These are phyloP conservation scores for Macrotus californicus DNA, from an alignment of 2,113 vertebrate genomes.

Conservation along the genomic window DNA sequence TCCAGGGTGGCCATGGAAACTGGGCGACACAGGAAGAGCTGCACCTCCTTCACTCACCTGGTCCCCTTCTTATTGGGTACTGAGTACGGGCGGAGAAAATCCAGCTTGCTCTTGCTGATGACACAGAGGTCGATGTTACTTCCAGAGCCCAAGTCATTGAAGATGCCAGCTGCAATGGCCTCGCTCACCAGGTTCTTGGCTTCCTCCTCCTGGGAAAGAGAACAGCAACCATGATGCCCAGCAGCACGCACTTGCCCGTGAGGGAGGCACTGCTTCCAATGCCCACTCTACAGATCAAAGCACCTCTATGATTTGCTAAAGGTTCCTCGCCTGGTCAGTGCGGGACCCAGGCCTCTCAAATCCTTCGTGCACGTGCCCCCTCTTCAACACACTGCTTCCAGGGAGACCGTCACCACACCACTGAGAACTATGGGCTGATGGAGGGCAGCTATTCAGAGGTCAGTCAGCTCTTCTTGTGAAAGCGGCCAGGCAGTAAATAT, in stretches of 20 bases:
- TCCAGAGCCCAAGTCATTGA: constrained; percentile 95
- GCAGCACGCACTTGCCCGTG: accelerated
- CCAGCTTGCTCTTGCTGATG: constrained; percentile 92
- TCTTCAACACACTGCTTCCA: neutral
- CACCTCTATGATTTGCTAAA: neutral
- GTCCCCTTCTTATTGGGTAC: constrained; percentile 94
- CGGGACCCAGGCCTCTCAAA: neutral
- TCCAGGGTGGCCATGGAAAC: neutral
- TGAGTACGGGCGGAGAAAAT: constrained; percentile 91
- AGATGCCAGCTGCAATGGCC: constrained; percentile 95
- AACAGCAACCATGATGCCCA: neutral
- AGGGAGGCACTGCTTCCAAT: neutral
- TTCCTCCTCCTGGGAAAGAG: constrained; percentile 86
- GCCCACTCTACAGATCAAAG: neutral
- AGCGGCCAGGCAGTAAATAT: neutral
- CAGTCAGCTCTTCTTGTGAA: neutral
- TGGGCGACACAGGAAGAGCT: neutral
- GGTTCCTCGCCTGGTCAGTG: neutral
- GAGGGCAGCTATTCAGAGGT: neutral
- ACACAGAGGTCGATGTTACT: constrained; percentile 97
- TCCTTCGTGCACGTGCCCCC: neutral
- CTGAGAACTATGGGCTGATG: neutral
- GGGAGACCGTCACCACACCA: neutral
- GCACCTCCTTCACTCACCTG: constrained; percentile 78
- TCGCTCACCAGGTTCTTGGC: constrained; percentile 93